phyloP scores from a whole-genome alignment of 2,113 vertebrate genomes.

The Machaerirhynchus nigripectus region DNA sequence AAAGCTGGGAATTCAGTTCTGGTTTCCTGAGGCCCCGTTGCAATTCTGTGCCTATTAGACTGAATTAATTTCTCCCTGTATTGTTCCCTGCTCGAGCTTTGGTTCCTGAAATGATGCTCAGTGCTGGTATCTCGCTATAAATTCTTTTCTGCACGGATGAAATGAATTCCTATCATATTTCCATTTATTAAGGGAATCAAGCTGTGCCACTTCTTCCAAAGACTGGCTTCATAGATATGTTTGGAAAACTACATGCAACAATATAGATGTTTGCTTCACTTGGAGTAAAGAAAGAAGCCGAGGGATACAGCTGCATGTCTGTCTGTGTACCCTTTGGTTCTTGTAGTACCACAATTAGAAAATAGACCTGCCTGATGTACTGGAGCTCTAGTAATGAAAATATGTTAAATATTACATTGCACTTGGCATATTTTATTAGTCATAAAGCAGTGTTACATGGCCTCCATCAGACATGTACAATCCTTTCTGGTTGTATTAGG shows the following conservation, averaged over 20 bases:
- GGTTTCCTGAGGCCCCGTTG: not conserved
- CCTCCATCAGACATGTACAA: not conserved
- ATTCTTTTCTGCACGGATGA: not conserved
- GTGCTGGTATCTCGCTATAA: not conserved
- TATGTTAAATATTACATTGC: not conserved
- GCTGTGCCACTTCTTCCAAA: not conserved
- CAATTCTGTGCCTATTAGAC: not conserved
- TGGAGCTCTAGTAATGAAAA: not conserved
- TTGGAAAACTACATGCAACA: not conserved
- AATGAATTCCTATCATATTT: slow-evolving; percentile 4
- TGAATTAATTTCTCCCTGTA: not conserved
- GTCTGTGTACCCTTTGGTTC: not conserved
- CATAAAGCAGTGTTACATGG: not conserved
- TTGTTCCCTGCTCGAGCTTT: not conserved
- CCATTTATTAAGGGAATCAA: not conserved
- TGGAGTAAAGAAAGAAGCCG: not conserved
- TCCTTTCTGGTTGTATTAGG: not conserved
- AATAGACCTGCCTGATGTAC: not conserved
- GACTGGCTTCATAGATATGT: not conserved
- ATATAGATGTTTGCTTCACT: not conserved
- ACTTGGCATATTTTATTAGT: not conserved
- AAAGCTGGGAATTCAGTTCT: not conserved
- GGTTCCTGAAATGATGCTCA: not conserved
- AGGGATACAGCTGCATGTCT: not conserved
- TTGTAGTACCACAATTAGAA: not conserved